Base-by-base conservation (phyloP, 2,888 invertebrate genomes). In the Aphodius granarius region DNA sequence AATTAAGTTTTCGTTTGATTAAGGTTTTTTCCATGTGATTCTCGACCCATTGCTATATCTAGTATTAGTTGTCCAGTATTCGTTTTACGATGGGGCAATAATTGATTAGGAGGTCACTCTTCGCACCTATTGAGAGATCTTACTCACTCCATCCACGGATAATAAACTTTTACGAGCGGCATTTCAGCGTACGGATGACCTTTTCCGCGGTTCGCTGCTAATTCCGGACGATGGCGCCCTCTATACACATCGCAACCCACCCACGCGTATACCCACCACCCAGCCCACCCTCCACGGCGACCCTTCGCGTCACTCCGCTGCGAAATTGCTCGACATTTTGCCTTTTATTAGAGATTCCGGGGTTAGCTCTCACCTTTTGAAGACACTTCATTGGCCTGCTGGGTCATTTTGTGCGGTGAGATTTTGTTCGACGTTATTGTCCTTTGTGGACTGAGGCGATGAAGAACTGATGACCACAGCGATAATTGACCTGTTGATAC, bases 281-380 rank as follows among this genome's bases (percentile, higher is more conserved):
- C n/a, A n/a, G n/a, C n/a, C 72, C 75, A 16, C 62, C 62, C 23
- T 19, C 16, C 16, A 16, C 66, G n/a, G 13, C 16, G 19, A 22
- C n/a, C 63, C 63, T 23, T 21, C 4, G 5, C 71, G 73, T 77
- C 77, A 75, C 76, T 78, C 73, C 74, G 77, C 74, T 77, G 71
- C 65, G 65, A 72, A 76, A 72, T 74, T 74, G 63, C 20, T 65
- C 75, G 43, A 43, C 43, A 43, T 43, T 43, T 43, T 43, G 43
- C 43, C 43, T 43, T 43, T 43, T 43, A 43, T 43, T 43, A 43
- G 43, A 43, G 43, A 43, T 43, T 43, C 43, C 43, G 43, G 43
- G 43, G 43, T 43, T 43, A 43, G 43, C 9, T 43, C 43, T 43
- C 43, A 43, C 43, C 43, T 43, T 43, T 43, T 43, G 43, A 43